A percentile compares a stretch with the other conserved stretches of the same genome.
Conservation (phyloP, 2,888 invertebrate species). For the Electrophaes corylata region DNA sequence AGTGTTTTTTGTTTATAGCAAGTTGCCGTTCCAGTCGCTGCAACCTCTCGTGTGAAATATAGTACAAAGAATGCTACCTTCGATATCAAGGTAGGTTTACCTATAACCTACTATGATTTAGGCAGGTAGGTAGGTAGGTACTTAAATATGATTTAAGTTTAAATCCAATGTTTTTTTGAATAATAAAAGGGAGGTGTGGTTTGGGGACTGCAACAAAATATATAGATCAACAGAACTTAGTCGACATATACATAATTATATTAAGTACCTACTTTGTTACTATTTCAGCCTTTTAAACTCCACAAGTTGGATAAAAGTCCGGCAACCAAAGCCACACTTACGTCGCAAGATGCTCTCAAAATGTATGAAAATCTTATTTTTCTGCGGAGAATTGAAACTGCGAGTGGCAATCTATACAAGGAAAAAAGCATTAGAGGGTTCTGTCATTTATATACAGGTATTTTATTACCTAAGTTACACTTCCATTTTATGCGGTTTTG, state of each 20-base stretch:
- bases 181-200: no score
- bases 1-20: constrained; percentile 62
- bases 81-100: constrained; percentile 86
- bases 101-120: no score
- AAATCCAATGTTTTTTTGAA: no score
- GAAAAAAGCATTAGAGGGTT: constrained; percentile 98
- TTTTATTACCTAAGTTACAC: no score
- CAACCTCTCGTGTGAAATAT: constrained; percentile 80
- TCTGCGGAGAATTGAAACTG: constrained; percentile 97
- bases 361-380: constrained; percentile 92
- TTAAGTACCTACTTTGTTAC: constrained; percentile 2
- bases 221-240: no score
- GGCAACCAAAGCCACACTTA: constrained; percentile 87
- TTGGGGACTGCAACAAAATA: no score
- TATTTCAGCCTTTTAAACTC: constrained; percentile 91
- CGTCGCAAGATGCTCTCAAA: constrained; percentile 92
- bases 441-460: constrained; percentile 98
- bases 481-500: no score
- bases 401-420: constrained; percentile 97
- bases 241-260: no score
- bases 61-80: constrained; percentile 84
- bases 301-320: constrained; percentile 96
- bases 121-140: no score
- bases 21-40: constrained; percentile 59
- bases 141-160: no score